phyloP scores from a whole-genome alignment of 2,113 vertebrate genomes.

The Phrynosoma blainvillii region DNA sequence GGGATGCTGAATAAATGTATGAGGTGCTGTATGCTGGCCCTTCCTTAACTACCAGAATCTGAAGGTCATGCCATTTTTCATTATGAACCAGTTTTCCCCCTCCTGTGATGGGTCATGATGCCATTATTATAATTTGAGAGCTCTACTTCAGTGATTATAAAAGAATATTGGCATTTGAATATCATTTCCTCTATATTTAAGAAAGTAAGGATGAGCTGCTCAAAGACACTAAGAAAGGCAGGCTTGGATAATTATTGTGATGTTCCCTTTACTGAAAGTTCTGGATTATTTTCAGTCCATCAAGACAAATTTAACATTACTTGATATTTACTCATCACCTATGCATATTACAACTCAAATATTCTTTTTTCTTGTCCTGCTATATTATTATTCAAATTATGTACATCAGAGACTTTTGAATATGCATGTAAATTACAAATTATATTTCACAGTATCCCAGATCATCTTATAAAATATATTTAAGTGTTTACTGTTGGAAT shows the following conservation, averaged over 20 bases:
- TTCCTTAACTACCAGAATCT: slow-evolving; percentile 17
- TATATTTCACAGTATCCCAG: not conserved
- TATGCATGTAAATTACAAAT: slow-evolving; percentile 2
- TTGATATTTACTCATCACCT: slow-evolving; percentile 23
- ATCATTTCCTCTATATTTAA: slow-evolving; percentile 41
- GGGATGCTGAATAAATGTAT: slow-evolving; percentile 42
- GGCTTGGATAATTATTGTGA: not conserved
- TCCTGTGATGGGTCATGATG: slow-evolving; percentile 16
- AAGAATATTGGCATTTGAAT: slow-evolving; percentile 36
- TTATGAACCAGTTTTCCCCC: slow-evolving; percentile 40
- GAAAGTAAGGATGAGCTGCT: slow-evolving; percentile 9
- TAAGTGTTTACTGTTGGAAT: not conserved
- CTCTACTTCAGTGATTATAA: slow-evolving; percentile 34
- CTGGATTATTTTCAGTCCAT: slow-evolving; percentile 9
- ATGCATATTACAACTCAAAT: slow-evolving; percentile 16
- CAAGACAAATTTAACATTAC: slow-evolving; percentile 13
- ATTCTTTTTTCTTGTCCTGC: not conserved
- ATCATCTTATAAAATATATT: not conserved
- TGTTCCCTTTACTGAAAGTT: not conserved
- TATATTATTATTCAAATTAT: slow-evolving; percentile 7
- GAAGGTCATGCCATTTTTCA: slow-evolving; percentile 42
- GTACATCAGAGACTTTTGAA: slow-evolving; percentile 12
- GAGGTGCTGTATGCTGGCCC: slow-evolving; percentile 29
- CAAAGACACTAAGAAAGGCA: not conserved
- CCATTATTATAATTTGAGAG: slow-evolving; percentile 30